Evolutionary conservation across 2,797 vertebrate genomes (phyloP).

Genomic region (Sebastiscus tertius): DNA sequence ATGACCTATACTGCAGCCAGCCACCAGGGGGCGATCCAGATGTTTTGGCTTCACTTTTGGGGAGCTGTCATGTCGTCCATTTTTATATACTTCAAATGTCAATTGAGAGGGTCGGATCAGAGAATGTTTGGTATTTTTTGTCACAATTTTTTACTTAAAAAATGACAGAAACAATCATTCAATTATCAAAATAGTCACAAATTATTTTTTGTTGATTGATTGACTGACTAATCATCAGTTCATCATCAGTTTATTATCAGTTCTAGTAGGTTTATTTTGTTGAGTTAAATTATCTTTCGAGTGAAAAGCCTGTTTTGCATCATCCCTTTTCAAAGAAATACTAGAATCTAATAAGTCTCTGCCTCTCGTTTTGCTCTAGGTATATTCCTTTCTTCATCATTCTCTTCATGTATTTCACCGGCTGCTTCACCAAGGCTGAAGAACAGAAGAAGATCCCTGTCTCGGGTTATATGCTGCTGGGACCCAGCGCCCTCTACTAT

Average conservation of each 20-base stretch:
- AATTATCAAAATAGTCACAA: too few relatives aligned
- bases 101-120: neutral
- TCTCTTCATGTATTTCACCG: constrained; percentile 93
- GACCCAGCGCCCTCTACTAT: constrained; percentile 93
- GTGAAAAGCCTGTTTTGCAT: neutral
- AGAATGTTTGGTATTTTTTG: neutral
- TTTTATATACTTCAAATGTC: neutral
- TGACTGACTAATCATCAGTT: too few relatives aligned
- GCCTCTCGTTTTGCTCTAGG: constrained; percentile 75
- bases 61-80: too few relatives aligned
- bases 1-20: too few relatives aligned
- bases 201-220: too few relatives aligned
- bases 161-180: neutral
- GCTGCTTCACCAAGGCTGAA: constrained; percentile 87
- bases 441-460: constrained; percentile 81
- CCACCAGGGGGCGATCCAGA: too few relatives aligned
- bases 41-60: too few relatives aligned
- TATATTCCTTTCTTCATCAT: constrained; percentile 97
- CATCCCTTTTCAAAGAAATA: neutral
- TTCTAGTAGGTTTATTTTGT: too few relatives aligned
- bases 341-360: neutral
- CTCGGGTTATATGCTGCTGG: constrained; percentile 88
- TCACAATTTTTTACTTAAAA: neutral
- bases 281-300: neutral
- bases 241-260: too few relatives aligned